Percentiles rank a stretch among this genome's conserved stretches.
phyloP scores from a whole-genome alignment of 2,797 vertebrate genomes.

The Phalloptychus januarius region DNA sequence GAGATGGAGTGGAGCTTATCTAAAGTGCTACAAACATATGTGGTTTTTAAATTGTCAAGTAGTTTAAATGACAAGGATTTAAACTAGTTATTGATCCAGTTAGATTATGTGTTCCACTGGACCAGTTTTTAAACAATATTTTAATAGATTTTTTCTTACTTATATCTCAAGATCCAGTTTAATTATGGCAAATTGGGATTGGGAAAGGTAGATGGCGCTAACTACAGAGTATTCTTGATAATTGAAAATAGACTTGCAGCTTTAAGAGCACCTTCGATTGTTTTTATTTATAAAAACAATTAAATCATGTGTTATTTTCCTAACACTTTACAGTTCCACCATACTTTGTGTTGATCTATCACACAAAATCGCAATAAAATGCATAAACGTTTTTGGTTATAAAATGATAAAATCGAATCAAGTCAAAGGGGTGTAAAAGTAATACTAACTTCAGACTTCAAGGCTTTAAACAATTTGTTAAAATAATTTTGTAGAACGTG shows the following conservation, averaged over 20 bases:
- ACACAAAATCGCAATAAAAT: neutral
- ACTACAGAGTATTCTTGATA: neutral
- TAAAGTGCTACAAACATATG: neutral
- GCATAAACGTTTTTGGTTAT: neutral
- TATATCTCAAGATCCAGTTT: neutral
- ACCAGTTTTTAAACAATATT: neutral
- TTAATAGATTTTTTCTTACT: neutral
- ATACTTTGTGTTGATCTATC: neutral
- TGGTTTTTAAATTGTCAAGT: neutral
- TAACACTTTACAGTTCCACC: neutral
- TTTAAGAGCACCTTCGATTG: neutral
- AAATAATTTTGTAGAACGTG: neutral
- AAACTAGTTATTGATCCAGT: neutral
- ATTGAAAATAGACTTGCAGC: neutral
- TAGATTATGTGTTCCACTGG: neutral
- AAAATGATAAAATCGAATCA: neutral
- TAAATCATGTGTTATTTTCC: neutral
- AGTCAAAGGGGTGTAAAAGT: neutral
- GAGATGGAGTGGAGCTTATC: neutral
- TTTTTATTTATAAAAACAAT: neutral
- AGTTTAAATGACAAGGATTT: neutral
- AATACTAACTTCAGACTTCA: slow-evolving; percentile 1
- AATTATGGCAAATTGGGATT: neutral
- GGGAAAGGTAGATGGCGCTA: no score
- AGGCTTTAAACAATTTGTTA: neutral